Base-by-base conservation (phyloP, 2,888 invertebrate genomes). In the Anodontia alba region DNA sequence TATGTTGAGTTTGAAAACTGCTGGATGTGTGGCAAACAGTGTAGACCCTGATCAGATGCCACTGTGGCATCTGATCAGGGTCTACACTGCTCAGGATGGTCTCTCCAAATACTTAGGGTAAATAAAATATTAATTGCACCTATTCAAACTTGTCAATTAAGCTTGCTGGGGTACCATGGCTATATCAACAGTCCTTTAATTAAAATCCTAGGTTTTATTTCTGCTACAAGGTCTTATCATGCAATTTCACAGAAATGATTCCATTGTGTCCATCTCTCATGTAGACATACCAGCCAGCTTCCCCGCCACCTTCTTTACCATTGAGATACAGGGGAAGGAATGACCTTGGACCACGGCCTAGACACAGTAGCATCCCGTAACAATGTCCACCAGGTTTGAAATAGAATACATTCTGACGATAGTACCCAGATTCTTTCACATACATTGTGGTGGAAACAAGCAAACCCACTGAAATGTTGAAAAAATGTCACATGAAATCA, bases 251-350 rank as follows among this genome's bases (percentile, higher is more conserved):
- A 57, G 81, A 75, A 29, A 89, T 80, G 23, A 90, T 89, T 31
- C 89, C 90, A 74, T 84, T 87, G 74, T 87, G 85, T 36, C 89
- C 90, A 71, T 90, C 90, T 36, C 86, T 78, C 83, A 89, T 83
- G 74, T 87, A 90, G 3, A 84, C 81, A 71, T 87, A 76, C 87
- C 83, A 87, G 12, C 89, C 90, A 43, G 71, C 68, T 31, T 67
- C 68, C 42, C 54, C 73, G 1, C 38, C 75, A 31, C 73, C 29
- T 42, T 46, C 38, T 36, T 84, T 68, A 17, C 81, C 86, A 38
- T 76, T 77, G 66, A 89, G 83, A 78, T 87, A 89, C 10, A 84
- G 67, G 1, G 84, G 80, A 26, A 71, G 80, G 73, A 91, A 88
- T 73, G 87, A 87, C 66, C 88, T 82, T 66, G 88, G 88, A 3